phyloP scores from a whole-genome alignment of 2,797 vertebrate species.

The Chrosomus eos region DNA sequence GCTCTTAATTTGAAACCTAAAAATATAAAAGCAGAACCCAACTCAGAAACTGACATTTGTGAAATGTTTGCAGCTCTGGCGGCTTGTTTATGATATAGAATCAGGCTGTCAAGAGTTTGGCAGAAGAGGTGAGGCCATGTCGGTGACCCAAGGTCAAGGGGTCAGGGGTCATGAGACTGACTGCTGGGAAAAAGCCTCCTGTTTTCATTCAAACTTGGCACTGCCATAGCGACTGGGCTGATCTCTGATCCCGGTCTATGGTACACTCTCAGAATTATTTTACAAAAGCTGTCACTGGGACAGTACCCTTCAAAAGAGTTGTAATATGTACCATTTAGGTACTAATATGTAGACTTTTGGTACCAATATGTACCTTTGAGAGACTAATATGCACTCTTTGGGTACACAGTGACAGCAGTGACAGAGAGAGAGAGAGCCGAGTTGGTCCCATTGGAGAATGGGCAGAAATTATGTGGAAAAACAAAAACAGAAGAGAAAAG shows the following conservation, averaged over 20 bases:
- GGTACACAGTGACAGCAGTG: no score
- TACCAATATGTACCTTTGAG: no score
- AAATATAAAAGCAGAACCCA: not conserved
- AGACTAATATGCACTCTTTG: no score
- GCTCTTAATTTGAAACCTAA: slow-evolving; percentile 10
- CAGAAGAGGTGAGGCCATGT: slow-evolving; percentile 51
- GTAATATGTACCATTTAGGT: no score
- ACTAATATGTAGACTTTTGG: no score
- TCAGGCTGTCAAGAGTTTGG: slow-evolving; percentile 38
- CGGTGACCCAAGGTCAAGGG: slow-evolving; percentile 48
- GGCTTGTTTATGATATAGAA: slow-evolving; percentile 44
- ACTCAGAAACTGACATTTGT: not conserved
- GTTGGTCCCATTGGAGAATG: no score
- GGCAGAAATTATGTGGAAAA: not conserved
- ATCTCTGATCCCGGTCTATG: slow-evolving; percentile 47
- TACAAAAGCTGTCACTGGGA: no score
- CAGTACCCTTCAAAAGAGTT: no score
- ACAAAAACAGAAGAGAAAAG: slow-evolving; percentile 5
- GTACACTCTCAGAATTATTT: no score
- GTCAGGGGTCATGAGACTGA: slow-evolving; percentile 52
- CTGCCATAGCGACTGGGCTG: slow-evolving; percentile 48
- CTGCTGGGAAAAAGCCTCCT: slow-evolving; percentile 57
- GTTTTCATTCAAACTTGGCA: slow-evolving; percentile 62
- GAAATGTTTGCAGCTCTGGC: slow-evolving; percentile 14
- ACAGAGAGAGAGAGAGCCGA: not conserved